A percentile compares a stretch with the other conserved stretches of the same genome.
phyloP scores from a whole-genome alignment of 2,888 invertebrate species.

The Psococerastis gibbosa region DNA sequence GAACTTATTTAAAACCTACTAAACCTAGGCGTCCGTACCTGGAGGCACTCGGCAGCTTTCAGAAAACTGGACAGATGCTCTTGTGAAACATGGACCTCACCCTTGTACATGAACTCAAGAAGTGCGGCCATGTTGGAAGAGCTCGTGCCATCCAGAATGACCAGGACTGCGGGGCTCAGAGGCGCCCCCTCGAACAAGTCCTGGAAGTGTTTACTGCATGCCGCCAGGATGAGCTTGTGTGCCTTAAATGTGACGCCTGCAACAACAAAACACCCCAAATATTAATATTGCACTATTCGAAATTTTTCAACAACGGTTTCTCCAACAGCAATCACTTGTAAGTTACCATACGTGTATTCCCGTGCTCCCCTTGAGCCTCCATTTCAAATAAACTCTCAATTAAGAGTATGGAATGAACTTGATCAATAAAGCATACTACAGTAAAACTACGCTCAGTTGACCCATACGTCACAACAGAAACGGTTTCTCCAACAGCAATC shows the following conservation, averaged over 20 bases:
- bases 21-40: slow-evolving; percentile 32
- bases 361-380: too few relatives aligned
- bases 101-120: slow-evolving; percentile 86
- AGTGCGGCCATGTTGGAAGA: slow-evolving; percentile 81
- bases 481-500: too few relatives aligned
- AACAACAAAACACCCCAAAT: slow-evolving; percentile 23
- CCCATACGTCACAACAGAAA: too few relatives aligned
- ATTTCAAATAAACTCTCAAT: too few relatives aligned
- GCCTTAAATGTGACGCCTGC: slow-evolving; percentile 79
- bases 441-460: too few relatives aligned
- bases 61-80: slow-evolving; percentile 79
- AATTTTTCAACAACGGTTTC: too few relatives aligned
- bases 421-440: too few relatives aligned
- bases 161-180: slow-evolving; percentile 56
- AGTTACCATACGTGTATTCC: too few relatives aligned
- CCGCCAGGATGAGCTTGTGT: slow-evolving; percentile 77
- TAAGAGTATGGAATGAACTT: too few relatives aligned
- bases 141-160: slow-evolving; percentile 75
- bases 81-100: slow-evolving; percentile 83
- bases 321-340: too few relatives aligned
- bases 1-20: background rate
- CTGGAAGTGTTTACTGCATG: slow-evolving; percentile 84
- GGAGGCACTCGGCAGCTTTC: slow-evolving; percentile 77
- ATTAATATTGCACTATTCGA: too few relatives aligned
- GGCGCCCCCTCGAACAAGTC: slow-evolving; percentile 74